Conservation (phyloP, 2,888 invertebrate genomes). For the Desoria tigrina region DNA sequence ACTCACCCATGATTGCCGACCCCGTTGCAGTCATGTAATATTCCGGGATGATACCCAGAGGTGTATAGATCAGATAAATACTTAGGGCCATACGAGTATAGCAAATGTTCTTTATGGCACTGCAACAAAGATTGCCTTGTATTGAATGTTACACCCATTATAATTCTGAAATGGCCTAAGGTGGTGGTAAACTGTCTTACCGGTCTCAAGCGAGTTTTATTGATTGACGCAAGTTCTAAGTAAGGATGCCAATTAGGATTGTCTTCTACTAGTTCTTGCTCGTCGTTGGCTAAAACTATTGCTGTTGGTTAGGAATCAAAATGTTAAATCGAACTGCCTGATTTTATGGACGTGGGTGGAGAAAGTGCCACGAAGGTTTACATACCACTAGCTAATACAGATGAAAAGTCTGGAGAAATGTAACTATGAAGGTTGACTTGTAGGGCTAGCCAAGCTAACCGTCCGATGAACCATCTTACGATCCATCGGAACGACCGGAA, state of each 20-base stretch:
- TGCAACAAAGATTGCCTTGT: no score
- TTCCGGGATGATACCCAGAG: slow-evolving; percentile 30
- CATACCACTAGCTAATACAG: slow-evolving; percentile 49
- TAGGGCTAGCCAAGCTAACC: slow-evolving; percentile 49
- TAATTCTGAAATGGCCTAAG: no score
- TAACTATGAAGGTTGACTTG: slow-evolving; percentile 49
- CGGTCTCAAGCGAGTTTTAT: slow-evolving; percentile 75
- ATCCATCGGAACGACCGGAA: slow-evolving; percentile 52
- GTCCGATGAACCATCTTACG: slow-evolving; percentile 53
- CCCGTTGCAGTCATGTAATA: slow-evolving; percentile 31
- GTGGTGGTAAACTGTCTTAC: no score
- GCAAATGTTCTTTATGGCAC: slow-evolving; percentile 64
- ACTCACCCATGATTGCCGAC: slow-evolving; percentile 29
- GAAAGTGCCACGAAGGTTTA: neutral
- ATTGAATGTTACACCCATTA: neutral
- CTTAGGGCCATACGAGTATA: slow-evolving; percentile 62
- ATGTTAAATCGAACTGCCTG: neutral
- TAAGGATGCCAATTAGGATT: slow-evolving; percentile 46
- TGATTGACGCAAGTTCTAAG: slow-evolving; percentile 56
- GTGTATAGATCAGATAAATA: slow-evolving; percentile 61
- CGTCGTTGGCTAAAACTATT: slow-evolving; percentile 30
- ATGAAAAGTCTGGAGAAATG: slow-evolving; percentile 48
- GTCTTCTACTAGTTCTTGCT: slow-evolving; percentile 50
- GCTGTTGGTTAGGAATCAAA: neutral
- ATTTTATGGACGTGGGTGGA: neutral